Base-by-base conservation (phyloP, 2,888 invertebrate species). In the Monopis laevigella region DNA sequence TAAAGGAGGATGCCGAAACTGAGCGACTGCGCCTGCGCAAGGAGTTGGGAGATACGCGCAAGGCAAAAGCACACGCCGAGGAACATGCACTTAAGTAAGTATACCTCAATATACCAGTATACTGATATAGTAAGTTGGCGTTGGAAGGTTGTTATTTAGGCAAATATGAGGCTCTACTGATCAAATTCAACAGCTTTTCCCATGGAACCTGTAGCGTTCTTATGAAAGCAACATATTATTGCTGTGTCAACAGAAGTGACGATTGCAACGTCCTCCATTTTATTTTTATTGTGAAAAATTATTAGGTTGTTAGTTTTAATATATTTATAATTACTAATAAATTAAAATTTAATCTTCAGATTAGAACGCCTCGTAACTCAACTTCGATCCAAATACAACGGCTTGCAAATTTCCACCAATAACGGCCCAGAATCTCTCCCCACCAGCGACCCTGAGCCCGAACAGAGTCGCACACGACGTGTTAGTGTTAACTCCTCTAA, bases 361-460 rank as follows among this genome's bases (percentile, higher is more conserved):
- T 72, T 85, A 57, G 85, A 85, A 58, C 82, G 81, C 54, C 78
- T 84, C 50, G 80, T 86, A 48, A 82, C 84, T 45, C 82, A 74
- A 55, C 68, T 85, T 49, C 77, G 78, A 54, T 77, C 74, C 40
- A 80, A 75, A 59, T 74, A 68, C 70, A 73, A 73, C 69, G 71
- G 74, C 27, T 55, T 67, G 26, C 69, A 71, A 50, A 46, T 65
- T 44, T 44, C 50, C 3, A 41, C 46, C 17, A 53, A 70, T 52
- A 77, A 70, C 59, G 75, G 72, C 19, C 73, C 73, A 53, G 78
- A 72, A 12, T 75, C 74, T 44, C 52, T 75, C 55, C 65, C 68
- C 55, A 65, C 67, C 57, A 73, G 72, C 61, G 77, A 77, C 45
- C 52, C 65, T 61, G 78, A 78, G 49, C 69, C 65, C 57, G 78